Percentiles rank a stretch among this genome's conserved stretches.
Conservation (phyloP, 2,113 vertebrate species). For the Hippocampus mohnikei region DNA sequence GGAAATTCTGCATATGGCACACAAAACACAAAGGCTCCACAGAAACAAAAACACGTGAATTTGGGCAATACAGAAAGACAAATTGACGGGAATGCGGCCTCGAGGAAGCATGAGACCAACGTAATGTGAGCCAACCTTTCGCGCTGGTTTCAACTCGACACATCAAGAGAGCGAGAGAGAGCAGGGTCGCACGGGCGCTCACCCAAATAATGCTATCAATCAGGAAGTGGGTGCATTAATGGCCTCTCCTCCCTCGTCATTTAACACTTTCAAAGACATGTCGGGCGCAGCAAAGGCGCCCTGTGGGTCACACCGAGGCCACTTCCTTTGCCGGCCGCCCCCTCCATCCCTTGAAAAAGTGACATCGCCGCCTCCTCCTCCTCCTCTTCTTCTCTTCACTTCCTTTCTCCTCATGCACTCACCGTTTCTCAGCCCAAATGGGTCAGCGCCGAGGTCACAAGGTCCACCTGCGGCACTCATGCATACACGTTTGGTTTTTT, state of each 20-base stretch:
- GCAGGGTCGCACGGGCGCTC: conserved; percentile 3
- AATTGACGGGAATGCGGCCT: not conserved
- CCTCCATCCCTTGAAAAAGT: conserved; percentile 26
- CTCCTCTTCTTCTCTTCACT: conserved; percentile 18
- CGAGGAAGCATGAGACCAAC: not conserved
- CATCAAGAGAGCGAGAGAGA: not conserved
- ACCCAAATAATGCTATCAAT: conserved; percentile 45
- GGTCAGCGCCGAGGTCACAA: conserved; percentile 20
- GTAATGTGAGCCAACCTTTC: not conserved
- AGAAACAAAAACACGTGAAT: not conserved
- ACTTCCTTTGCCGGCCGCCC: conserved; percentile 61
- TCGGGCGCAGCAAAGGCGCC: conserved; percentile 36
- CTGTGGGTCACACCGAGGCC: conserved; percentile 55
- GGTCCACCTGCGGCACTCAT: conserved; percentile 7
- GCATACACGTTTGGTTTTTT: not conserved
- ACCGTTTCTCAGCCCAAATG: conserved; percentile 15
- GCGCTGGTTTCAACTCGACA: not conserved
- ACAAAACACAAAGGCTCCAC: not conserved
- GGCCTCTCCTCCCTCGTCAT: conserved; percentile 43
- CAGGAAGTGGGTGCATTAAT: conserved; percentile 44
- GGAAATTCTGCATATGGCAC: not conserved
- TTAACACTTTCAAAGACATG: conserved; percentile 56
- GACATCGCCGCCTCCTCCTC: conserved; percentile 19
- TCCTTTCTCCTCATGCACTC: conserved; percentile 35
- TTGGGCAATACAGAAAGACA: not conserved